Evolutionary conservation across 1,140 invertebrate genomes (phyloP), one percentile per base, ranked within the genome.

Genomic region (Heliothis virescens): DNA sequence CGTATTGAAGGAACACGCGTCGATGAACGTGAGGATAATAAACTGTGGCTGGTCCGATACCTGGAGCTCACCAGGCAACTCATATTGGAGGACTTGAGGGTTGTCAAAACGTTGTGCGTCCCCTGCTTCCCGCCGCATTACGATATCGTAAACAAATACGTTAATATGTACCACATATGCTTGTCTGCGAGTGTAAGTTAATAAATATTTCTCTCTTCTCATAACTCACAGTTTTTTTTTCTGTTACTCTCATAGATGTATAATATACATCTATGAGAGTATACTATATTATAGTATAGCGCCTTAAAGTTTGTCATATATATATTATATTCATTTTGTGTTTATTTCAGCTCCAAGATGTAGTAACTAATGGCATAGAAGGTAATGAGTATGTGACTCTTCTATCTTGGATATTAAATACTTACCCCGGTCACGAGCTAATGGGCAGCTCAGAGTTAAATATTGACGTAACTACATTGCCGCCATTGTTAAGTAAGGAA

Each of bases 61-160:
- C 87, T 97, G 16, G 96, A 97, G 87, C 93, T 99, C n/a, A 98
- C 97, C 1, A 95, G 98, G 50, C 97, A 98, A 87, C 94, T 99
- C 0, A 98, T 99, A 85, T 91, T 99, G 0, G 98, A 99, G 89
- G 99, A 99, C 94, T 94, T 99, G 62, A 95, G 97, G 82, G 98
- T 99, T 41, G 98, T 99, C 0, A 99, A 99, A 95, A 98, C 97
- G 0, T 93, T 99, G 0, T 98, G 99, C 89, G 97, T 98, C 3
- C 98, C 98, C 1, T 99, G 99, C 92, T 99, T 99, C 91, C 99
- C 99, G 3, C 98, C 98, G n/a, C 96, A 97, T 80, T 99, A 99
- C 86, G 96, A 99, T 90, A 99, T 99, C 83, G 97, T 99, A 3
- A 97, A 98, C 83, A 97, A 96, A 93, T 99, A 98, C 95, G 97